A percentile compares a stretch with the other conserved stretches of the same genome.
These are phyloP conservation scores for Drosophila emarginata DNA, from an alignment of 2,888 invertebrate genomes.

Conservation along the genomic window DNA sequence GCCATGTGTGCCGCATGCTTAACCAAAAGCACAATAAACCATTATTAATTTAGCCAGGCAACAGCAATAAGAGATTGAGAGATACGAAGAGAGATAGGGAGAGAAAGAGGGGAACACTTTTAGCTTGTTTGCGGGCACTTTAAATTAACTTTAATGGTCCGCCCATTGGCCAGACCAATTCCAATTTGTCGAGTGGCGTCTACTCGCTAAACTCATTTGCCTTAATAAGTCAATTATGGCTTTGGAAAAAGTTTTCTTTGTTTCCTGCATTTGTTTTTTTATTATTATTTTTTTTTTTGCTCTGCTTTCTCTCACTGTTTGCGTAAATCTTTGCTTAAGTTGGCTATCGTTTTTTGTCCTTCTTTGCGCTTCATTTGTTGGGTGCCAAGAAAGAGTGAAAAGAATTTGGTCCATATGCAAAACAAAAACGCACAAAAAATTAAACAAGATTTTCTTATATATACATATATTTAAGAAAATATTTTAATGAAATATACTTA, in stretches of 20 bases:
- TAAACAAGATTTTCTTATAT: not conserved
- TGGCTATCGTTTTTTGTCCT: slow-evolving; percentile 22
- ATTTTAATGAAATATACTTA: not conserved
- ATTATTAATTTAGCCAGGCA: slow-evolving; percentile 69
- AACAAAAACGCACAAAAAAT: not conserved
- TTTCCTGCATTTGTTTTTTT: slow-evolving; percentile 3
- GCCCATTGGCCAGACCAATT: slow-evolving; percentile 56
- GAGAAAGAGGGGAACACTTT: slow-evolving; percentile 24
- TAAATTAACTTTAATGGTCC: slow-evolving; percentile 63
- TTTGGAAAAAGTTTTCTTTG: slow-evolving; percentile 10
- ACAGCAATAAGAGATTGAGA: not conserved
- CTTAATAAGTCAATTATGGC: slow-evolving; percentile 68
- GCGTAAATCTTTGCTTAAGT: slow-evolving; percentile 31
- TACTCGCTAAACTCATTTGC: slow-evolving; percentile 58
- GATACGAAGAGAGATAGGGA: not conserved
- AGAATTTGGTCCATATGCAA: not conserved
- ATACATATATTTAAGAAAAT: not conserved
- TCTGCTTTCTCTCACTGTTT: not conserved
- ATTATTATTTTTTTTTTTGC: not conserved
- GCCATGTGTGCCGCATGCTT: slow-evolving; percentile 55
- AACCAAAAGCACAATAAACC: slow-evolving; percentile 44
- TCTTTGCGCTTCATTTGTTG: not conserved
- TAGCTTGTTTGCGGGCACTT: slow-evolving; percentile 46
- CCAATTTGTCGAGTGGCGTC: slow-evolving; percentile 44
- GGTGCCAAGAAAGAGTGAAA: not conserved